phyloP scores from a whole-genome alignment of 2,888 invertebrate genomes.

The Dinocampus coccinellae region DNA sequence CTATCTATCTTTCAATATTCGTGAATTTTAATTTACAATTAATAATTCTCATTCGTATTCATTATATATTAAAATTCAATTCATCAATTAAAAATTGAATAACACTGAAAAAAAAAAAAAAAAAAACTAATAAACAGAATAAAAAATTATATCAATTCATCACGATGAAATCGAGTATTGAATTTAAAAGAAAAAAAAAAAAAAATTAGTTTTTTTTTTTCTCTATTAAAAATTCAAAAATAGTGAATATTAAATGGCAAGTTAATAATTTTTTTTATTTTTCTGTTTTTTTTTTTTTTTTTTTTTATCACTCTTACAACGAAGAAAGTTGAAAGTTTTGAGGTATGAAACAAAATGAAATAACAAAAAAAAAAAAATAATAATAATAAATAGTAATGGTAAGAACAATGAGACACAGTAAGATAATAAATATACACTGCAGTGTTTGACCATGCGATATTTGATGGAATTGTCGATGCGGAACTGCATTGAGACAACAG shows the following conservation, averaged over 20 bases:
- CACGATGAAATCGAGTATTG: no score
- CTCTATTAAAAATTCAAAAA: not conserved
- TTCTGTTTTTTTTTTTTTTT: not conserved
- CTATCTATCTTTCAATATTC: not conserved
- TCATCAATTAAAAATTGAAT: not conserved
- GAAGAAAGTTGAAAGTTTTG: constrained; percentile 23
- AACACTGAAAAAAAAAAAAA: not conserved
- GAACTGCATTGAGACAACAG: constrained; percentile 15
- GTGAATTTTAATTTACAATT: not conserved
- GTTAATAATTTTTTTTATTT: not conserved
- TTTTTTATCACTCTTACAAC: no score
- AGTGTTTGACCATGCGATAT: constrained; percentile 28
- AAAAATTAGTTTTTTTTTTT: no score
- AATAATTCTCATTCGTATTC: not conserved
- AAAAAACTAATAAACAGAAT: no score
- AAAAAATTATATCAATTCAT: no score
- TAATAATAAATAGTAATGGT: not conserved
- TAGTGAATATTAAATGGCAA: not conserved
- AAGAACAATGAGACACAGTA: not conserved
- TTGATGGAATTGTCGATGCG: constrained; percentile 32
- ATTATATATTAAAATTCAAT: not conserved
- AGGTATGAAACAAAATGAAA: not conserved
- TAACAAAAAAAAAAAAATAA: constrained; percentile 5
- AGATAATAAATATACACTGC: not conserved
- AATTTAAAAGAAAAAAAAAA: no score